Evolutionary conservation across 2,113 vertebrate species (phyloP).

Genomic region (Elephantulus edwardii): DNA sequence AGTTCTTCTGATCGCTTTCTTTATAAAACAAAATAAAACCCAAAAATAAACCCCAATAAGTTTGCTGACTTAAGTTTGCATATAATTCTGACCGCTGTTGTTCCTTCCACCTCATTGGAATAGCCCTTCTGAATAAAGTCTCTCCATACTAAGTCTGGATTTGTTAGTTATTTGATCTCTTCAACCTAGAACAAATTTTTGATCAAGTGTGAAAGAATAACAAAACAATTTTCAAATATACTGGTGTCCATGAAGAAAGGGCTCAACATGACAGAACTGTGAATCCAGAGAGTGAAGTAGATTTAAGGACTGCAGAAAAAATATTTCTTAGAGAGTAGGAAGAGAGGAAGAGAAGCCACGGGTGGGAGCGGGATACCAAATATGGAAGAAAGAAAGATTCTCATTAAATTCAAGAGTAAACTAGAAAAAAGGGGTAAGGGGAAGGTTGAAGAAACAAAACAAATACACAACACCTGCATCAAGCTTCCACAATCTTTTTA

Average conservation of each 20-base stretch:
- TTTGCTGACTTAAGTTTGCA: neutral
- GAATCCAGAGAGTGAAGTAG: neutral
- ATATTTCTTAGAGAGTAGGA: neutral
- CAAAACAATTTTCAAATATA: neutral
- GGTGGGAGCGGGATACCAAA: too few species aligned
- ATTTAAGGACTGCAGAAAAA: neutral
- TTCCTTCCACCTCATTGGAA: neutral
- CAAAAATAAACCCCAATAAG: neutral
- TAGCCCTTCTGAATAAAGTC: neutral
- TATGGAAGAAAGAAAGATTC: too few species aligned
- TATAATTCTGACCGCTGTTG: neutral
- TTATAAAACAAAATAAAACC: neutral
- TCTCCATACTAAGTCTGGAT: neutral
- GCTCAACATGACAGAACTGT: neutral
- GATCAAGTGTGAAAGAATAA: neutral
- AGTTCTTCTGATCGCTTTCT: neutral
- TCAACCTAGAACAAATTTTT: neutral
- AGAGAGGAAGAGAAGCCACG: neutral
- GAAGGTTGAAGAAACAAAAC: neutral
- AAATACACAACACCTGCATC: too few species aligned
- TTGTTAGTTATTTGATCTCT: neutral
- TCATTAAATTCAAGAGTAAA: too few species aligned
- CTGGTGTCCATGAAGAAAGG: neutral
- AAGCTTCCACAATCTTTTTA: too few species aligned
- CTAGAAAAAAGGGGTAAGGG: neutral